Base-by-base conservation (phyloP, 2,888 invertebrate species). In the Margaritifera margaritifera region DNA sequence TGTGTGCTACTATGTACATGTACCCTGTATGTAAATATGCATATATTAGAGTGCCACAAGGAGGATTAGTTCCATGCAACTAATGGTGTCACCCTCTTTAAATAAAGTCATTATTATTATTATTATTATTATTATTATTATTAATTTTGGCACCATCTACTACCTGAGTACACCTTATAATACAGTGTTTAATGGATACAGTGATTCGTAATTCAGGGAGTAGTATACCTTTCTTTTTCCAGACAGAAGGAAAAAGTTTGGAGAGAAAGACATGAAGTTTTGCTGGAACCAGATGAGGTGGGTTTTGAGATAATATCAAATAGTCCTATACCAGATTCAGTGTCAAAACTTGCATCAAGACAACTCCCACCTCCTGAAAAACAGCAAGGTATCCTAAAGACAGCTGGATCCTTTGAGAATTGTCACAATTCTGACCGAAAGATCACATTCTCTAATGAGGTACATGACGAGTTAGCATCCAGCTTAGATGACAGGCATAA, bases 301-400 rank as follows among this genome's bases (percentile, higher is more conserved):
- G 31, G 52, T 24, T 56, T 55, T 8, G 60, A 53, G 19, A 51
- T 31, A 27, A 60, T 42, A 3, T 59, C 66, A n/a, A n/a, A 42
- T 15, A 22, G 25, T 18, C 8, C 54, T 18, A 53, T 62, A 52
- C 62, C 25, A 25, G 53, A 62, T 31, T 19, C 54, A 11, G 25
- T 20, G n/a, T 24, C 62, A 56, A 31, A 31, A 24, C 55, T 53
- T n/a, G 25, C 2, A 50, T 15, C 11, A 2, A 42, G 42, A 42
- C 42, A 42, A 42, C 15, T 42, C 15, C 42, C 42, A 42, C 42
- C 0, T 15, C 15, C 42, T 15, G 42, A 42, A 42, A 57, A 69
- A 52, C 58, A 67, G 19, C 50, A n/a, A 5, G 77, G 83, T n/a
- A 84, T 84, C 52, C 75, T 84, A 19, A 84, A 84, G 62, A 75